Percentiles rank a stretch among this genome's conserved stretches.
These are phyloP conservation scores for Pandemis corylana DNA, from an alignment of 2,888 invertebrate species.

Conservation along the genomic window DNA sequence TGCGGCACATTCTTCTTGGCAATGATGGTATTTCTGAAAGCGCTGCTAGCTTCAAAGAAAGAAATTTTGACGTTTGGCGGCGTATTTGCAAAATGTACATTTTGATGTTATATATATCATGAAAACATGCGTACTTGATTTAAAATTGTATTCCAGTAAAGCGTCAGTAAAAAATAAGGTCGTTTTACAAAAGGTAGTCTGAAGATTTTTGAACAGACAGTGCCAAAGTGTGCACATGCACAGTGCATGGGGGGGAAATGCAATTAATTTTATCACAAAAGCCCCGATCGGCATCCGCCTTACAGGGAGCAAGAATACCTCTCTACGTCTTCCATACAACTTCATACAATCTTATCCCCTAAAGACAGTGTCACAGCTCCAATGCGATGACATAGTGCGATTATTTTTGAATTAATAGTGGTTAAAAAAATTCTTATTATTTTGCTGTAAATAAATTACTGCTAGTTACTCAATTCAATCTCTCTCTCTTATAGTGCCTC, in stretches of 20 bases:
- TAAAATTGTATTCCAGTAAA: too few species aligned
- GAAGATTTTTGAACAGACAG: neutral
- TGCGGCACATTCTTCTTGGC: too few species aligned
- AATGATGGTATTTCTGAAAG: too few species aligned
- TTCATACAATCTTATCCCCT: constrained; percentile 3
- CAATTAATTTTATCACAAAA: constrained; percentile 80
- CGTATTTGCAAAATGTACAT: too few species aligned
- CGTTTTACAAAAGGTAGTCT: neutral
- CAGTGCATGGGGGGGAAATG: constrained; percentile 70
- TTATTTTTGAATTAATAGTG: neutral
- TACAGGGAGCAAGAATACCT: constrained; percentile 44
- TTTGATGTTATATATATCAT: too few species aligned
- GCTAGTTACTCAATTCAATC: too few species aligned
- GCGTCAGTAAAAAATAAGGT: neutral
- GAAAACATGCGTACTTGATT: too few species aligned
- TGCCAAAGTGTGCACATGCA: constrained; percentile 49
- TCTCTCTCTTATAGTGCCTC: too few species aligned
- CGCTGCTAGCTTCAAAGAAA: too few species aligned
- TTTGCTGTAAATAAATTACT: too few species aligned
- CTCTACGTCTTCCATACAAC: constrained; percentile 37
- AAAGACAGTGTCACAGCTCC: constrained; percentile 17
- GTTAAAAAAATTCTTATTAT: neutral
- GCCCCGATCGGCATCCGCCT: constrained; percentile 55
- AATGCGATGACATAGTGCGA: neutral
- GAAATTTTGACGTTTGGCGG: too few species aligned